Evolutionary conservation across 2,888 invertebrate species (phyloP).

Genomic region (Peribatodes rhomboidaria): DNA sequence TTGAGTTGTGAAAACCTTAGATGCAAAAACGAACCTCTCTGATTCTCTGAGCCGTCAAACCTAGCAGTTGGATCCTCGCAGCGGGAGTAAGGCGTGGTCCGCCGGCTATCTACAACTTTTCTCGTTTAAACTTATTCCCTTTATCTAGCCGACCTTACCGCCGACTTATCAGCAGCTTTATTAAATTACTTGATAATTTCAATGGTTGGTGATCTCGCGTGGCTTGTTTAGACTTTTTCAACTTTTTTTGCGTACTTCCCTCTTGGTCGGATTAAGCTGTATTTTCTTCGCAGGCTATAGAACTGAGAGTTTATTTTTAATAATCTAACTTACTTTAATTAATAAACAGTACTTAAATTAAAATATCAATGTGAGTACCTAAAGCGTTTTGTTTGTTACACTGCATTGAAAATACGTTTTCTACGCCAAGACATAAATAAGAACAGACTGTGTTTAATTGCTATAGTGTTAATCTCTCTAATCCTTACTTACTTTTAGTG

Average conservation of each 20-base stretch:
- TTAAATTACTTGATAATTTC: constrained; percentile 83
- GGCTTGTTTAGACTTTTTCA: constrained; percentile 68
- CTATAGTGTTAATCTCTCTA: no score
- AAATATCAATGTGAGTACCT: no score
- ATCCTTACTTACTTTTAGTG: no score
- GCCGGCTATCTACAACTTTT: constrained; percentile 70
- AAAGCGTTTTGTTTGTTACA: no score
- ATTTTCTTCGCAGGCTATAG: constrained; percentile 34
- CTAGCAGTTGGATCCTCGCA: background rate
- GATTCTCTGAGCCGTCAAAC: constrained; percentile 15
- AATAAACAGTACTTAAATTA: no score
- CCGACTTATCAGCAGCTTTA: constrained; percentile 76
- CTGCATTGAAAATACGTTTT: no score
- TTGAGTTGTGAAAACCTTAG: background rate
- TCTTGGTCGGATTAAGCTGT: constrained; percentile 46
- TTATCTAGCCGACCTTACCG: constrained; percentile 67
- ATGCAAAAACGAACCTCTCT: background rate
- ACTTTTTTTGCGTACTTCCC: constrained; percentile 50
- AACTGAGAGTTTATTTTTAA: background rate
- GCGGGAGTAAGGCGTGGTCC: constrained; percentile 20
- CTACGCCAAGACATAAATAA: no score
- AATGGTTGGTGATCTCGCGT: constrained; percentile 64
- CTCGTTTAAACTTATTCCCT: constrained; percentile 83
- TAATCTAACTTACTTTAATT: background rate
- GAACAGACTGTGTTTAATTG: no score